Evolutionary conservation across 2,113 vertebrate genomes (phyloP), one percentile per base, ranked within the genome.

Genomic region (Lipophrys pholis): DNA sequence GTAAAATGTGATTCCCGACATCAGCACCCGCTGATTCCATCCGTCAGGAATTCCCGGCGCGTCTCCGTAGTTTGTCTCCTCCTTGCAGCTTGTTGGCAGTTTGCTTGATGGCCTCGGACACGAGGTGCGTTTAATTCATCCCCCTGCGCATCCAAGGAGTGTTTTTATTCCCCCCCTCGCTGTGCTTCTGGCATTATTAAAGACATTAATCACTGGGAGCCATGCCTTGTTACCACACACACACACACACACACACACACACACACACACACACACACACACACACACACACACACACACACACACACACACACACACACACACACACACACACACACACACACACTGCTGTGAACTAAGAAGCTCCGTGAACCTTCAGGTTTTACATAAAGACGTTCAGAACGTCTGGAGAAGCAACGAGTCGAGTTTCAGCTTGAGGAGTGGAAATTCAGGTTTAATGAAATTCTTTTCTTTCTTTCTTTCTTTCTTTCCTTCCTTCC

Each of bases 1-100:
- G 74, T 81, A 69, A 83, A 80, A 82, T 73, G 48, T 71, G 48
- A 86, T 84, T 59, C 81, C 84, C 78, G 67, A 51, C 64, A 36
- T 64, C 61, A 64, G 69, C 62, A 76, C 78, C 70, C 73, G 57
- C 87, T 76, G 73, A 86, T 69, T 63, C 62, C 60, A 58, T 52
- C 8, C 51, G 76, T 49, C 53, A 35, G 46, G 0, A 14, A 60
- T 67, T 36, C 41, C 17, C 11, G 43, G 38, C 21, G 70, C 36
- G 35, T 39, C 50, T 11, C 49, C 70, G 51, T 84, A 75, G 79
- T 84, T 86, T 78, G 77, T 65, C 55, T 68, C 67, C 77, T 80
- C 85, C 83, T 88, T 91, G 84, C 84, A 84, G 84, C 86, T 82
- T n/a, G 83, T 88, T 84, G 89, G 85, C 88, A 90, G 87, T 75